A percentile compares a stretch with the other conserved stretches of the same genome.
phyloP scores from a whole-genome alignment of 1,140 invertebrate genomes.

The Caerostris extrusa region DNA sequence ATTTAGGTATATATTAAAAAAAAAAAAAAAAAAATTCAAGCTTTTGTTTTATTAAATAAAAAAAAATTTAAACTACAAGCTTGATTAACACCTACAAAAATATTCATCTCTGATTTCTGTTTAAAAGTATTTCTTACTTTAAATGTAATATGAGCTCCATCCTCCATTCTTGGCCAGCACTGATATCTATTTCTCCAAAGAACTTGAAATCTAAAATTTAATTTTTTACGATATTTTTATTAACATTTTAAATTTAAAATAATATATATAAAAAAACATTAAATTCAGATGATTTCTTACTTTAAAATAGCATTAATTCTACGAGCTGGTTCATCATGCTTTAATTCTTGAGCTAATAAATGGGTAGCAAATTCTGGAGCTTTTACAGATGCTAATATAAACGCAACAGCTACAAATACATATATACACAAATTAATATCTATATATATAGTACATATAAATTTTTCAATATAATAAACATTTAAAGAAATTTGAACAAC shows the following conservation, averaged over 20 bases:
- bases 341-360: conserved; percentile 92
- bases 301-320: conserved; percentile 91
- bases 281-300: conserved; percentile 81
- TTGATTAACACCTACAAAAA: no score
- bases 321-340: conserved; percentile 89
- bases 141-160: conserved; percentile 95
- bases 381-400: conserved; percentile 95
- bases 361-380: conserved; percentile 92
- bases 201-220: conserved; percentile 89
- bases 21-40: no score
- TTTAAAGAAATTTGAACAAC: no score
- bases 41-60: no score
- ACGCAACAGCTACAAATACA: conserved; percentile 88
- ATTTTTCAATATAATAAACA: no score
- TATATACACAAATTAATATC: background rate
- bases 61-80: no score
- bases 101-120: no score
- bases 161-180: conserved; percentile 99
- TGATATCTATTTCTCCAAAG: conserved; percentile 99
- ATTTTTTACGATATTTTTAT: background rate
- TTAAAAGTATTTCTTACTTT: conserved; percentile 84
- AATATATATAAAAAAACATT: no score
- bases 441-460: background rate
- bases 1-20: no score
- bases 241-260: no score